A percentile compares a stretch with the other conserved stretches of the same genome.
Conservation (phyloP, 2,113 vertebrate genomes). For the Callithrix jacchus region DNA sequence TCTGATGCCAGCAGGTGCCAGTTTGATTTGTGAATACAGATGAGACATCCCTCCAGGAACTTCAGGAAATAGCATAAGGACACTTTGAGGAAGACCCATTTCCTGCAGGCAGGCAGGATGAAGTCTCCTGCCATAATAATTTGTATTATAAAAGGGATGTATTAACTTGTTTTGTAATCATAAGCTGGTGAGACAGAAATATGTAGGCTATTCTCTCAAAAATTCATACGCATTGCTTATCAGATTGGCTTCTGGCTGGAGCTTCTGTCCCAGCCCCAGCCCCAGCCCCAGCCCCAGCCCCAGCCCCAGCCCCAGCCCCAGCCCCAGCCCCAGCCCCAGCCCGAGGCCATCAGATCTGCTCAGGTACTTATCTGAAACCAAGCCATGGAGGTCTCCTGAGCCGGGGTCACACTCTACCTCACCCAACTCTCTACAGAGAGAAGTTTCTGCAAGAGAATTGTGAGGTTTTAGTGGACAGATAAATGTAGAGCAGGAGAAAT, state of each 20-base stretch:
- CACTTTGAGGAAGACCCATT: neutral
- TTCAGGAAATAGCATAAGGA: slow-evolving; percentile 8
- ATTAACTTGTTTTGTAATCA: neutral
- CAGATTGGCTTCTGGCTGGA: neutral
- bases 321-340: rapidly evolving
- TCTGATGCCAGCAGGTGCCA: slow-evolving; percentile 51
- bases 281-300: rapidly evolving
- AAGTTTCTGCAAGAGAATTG: neutral
- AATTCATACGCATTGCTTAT: neutral
- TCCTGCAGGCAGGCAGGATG: neutral
- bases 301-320: rapidly evolving
- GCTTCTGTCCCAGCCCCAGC: rapidly evolving
- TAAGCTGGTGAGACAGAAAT: neutral
- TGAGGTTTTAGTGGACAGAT: neutral
- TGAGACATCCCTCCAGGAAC: slow-evolving; percentile 1
- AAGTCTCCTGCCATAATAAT: neutral
- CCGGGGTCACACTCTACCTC: neutral
- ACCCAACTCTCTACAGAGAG: neutral
- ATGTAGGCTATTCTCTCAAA: neutral
- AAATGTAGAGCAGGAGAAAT: neutral
- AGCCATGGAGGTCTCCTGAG: neutral
- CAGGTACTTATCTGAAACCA: neutral
- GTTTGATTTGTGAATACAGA: slow-evolving; percentile 43
- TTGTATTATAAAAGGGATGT: neutral
- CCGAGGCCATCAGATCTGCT: neutral